Conservation (phyloP, 2,888 invertebrate species). For the Oscheius sp. region DNA sequence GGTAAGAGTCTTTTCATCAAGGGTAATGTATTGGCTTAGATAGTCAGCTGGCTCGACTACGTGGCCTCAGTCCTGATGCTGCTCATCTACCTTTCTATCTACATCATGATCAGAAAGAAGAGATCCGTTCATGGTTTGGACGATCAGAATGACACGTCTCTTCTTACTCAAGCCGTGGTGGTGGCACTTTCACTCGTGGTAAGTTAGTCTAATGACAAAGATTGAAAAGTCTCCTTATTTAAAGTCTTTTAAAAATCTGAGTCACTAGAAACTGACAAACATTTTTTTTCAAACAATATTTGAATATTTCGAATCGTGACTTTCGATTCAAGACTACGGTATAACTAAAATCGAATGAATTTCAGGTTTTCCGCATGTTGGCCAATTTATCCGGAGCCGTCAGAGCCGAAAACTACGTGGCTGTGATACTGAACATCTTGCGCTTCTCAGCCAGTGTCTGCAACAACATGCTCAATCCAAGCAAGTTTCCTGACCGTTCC, state of each 20-base stretch:
- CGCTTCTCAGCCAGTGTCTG: slow-evolving; percentile 17
- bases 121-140: slow-evolving; percentile 17
- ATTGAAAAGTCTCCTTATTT: neutral
- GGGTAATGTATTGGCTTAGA: neutral
- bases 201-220: neutral
- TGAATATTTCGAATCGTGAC: too few species aligned
- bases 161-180: slow-evolving; percentile 17
- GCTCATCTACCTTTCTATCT: slow-evolving; percentile 13
- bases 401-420: neutral
- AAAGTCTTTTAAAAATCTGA: neutral
- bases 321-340: too few species aligned
- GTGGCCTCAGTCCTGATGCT: slow-evolving; percentile 7
- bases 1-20: neutral
- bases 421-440: slow-evolving; percentile 15
- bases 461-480: slow-evolving; percentile 36
- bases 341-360: neutral
- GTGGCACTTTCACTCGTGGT: slow-evolving; percentile 24
- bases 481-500: neutral
- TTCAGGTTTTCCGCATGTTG: slow-evolving; percentile 15
- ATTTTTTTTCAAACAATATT: too few species aligned
- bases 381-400: slow-evolving; percentile 10
- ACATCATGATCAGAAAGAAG: slow-evolving; percentile 10
- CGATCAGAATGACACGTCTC: slow-evolving; percentile 17
- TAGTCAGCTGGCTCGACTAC: slow-evolving; percentile 20
- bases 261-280: too few species aligned